Percentiles rank a stretch among this genome's conserved stretches.
These are phyloP conservation scores for Lithosia quadra DNA, from an alignment of 2,888 invertebrate genomes.

Conservation along the genomic window DNA sequence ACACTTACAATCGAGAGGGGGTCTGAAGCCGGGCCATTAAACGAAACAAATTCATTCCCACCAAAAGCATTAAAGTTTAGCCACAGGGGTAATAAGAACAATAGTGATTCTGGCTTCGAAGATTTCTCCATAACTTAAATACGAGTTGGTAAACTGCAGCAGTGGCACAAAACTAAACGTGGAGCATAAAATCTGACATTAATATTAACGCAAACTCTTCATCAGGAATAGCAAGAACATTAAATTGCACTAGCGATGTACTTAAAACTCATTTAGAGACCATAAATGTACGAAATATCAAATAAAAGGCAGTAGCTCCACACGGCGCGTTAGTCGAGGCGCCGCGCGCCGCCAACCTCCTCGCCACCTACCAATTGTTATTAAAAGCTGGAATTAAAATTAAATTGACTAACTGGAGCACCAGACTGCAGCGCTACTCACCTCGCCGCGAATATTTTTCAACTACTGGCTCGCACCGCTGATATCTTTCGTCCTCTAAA, in stretches of 20 bases:
- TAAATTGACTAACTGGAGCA: constrained; percentile 28
- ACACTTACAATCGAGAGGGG: no score
- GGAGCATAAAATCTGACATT: background rate
- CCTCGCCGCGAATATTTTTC: background rate
- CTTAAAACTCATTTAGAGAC: constrained; percentile 30
- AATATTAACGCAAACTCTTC: background rate
- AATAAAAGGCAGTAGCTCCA: constrained; percentile 21
- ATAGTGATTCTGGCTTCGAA: background rate
- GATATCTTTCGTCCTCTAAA: background rate
- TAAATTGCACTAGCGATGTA: constrained; percentile 18
- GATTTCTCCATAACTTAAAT: background rate
- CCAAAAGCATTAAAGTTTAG: no score
- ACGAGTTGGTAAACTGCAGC: background rate
- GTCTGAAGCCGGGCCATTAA: no score
- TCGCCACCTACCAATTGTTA: constrained; percentile 31
- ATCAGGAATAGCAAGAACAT: constrained; percentile 8
- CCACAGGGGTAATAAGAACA: no score
- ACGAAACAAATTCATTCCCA: no score
- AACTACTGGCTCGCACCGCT: background rate
- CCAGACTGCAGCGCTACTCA: constrained; percentile 1
- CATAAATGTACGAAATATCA: constrained; percentile 32
- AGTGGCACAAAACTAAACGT: background rate
- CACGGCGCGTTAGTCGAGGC: constrained; percentile 7
- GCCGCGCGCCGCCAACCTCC: constrained; percentile 5
- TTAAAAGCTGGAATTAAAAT: constrained; percentile 39